Conservation (phyloP, 2,797 vertebrate species). For the Cheirogaleus major region DNA sequence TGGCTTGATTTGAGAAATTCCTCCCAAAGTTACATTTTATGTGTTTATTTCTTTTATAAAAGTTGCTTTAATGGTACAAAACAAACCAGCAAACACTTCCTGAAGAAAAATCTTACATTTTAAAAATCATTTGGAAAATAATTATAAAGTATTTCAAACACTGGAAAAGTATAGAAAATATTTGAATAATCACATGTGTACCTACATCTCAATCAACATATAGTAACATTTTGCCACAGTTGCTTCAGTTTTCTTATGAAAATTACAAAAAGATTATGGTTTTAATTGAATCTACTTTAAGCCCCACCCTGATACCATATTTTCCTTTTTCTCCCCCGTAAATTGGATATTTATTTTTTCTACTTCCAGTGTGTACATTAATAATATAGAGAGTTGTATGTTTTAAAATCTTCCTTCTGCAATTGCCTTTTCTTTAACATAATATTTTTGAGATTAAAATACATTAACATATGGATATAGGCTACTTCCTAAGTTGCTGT, state of each 20-base stretch:
- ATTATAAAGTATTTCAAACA: constrained; percentile 11
- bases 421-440: not conserved
- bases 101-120: not conserved
- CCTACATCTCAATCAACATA: not conserved
- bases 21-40: not conserved
- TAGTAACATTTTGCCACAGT: not conserved
- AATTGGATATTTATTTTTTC: not conserved
- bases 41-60: not conserved
- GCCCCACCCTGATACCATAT: not conserved
- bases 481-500: not conserved
- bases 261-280: not conserved
- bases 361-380: not conserved
- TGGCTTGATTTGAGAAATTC: not conserved
- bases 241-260: not conserved
- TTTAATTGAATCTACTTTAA: not conserved
- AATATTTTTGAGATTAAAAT: not conserved
- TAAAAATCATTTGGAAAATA: constrained; percentile 40
- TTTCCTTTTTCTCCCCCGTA: not conserved
- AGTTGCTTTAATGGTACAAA: not conserved
- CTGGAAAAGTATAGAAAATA: not conserved
- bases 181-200: not conserved
- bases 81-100: not conserved
- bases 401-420: not conserved
- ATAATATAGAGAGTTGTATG: not conserved
- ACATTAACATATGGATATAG: not conserved